Conservation (phyloP, 2,113 vertebrate species). For the Microcebus griseorufus region DNA sequence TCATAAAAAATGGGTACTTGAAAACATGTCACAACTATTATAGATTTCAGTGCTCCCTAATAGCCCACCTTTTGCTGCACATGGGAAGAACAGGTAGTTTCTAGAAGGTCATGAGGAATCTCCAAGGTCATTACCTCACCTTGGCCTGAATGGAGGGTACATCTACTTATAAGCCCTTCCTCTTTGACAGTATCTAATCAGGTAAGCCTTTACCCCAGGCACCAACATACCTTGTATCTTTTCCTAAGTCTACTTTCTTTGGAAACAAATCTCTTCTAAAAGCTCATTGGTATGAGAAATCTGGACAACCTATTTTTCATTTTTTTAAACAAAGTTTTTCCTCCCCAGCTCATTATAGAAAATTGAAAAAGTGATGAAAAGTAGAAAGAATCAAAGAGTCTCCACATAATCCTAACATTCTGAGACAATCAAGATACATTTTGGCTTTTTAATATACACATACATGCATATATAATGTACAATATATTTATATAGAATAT, state of each 20-base stretch:
- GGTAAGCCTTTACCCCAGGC: background rate
- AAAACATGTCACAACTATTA: conserved; percentile 23
- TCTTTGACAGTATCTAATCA: conserved; percentile 14
- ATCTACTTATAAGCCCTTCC: background rate
- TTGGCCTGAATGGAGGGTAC: background rate
- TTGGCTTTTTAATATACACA: background rate
- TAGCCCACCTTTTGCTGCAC: background rate
- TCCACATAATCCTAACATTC: background rate
- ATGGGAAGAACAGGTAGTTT: background rate
- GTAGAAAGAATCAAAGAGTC: conserved; percentile 29
- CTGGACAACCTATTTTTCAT: background rate
- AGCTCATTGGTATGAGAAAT: background rate
- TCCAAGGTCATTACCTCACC: conserved; percentile 11
- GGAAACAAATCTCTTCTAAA: background rate
- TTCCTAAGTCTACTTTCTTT: conserved; percentile 12
- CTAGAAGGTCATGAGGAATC: conserved; percentile 41
- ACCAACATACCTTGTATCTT: background rate
- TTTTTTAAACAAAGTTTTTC: background rate
- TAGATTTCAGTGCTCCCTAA: background rate
- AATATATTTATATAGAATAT: background rate
- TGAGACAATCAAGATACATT: conserved; percentile 22
- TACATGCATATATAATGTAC: background rate
- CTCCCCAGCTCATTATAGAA: background rate
- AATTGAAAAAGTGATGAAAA: conserved; percentile 35
- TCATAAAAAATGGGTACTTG: background rate